phyloP scores from a whole-genome alignment of 2,888 invertebrate genomes.

The Epistrophe eligans region DNA sequence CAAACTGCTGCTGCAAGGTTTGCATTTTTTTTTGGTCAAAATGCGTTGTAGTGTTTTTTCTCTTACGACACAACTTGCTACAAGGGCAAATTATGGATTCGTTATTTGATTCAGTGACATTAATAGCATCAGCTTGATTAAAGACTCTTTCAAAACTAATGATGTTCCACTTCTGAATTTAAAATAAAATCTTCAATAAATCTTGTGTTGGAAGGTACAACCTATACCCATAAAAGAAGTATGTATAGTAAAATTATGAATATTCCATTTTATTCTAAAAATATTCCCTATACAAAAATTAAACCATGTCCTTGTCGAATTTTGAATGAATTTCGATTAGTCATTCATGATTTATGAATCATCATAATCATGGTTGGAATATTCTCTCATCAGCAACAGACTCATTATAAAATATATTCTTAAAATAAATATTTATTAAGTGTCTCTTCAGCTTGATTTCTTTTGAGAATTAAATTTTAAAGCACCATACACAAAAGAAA shows the following conservation, averaged over 20 bases:
- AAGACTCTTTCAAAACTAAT: not conserved
- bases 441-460: constrained; percentile 4
- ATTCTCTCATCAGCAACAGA: not conserved
- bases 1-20: not conserved
- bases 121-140: not conserved
- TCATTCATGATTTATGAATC: constrained; percentile 18
- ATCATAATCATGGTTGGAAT: not conserved
- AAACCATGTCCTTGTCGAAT: constrained; percentile 17
- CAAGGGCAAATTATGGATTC: not conserved
- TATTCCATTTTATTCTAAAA: constrained; percentile 7
- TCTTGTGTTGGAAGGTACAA: not conserved
- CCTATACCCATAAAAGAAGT: not conserved
- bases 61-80: not conserved
- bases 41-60: not conserved
- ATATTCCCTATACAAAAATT: not conserved
- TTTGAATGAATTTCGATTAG: constrained; percentile 15
- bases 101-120: not conserved
- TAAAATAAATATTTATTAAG: constrained; percentile 34
- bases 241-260: not conserved
- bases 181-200: not conserved
- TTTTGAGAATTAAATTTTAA: not conserved
- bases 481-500: not conserved
- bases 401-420: constrained; percentile 5
- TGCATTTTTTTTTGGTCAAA: constrained; percentile 2
- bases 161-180: not conserved